phyloP scores from a whole-genome alignment of 1,140 invertebrate genomes.

The Drosophila persimilis region DNA sequence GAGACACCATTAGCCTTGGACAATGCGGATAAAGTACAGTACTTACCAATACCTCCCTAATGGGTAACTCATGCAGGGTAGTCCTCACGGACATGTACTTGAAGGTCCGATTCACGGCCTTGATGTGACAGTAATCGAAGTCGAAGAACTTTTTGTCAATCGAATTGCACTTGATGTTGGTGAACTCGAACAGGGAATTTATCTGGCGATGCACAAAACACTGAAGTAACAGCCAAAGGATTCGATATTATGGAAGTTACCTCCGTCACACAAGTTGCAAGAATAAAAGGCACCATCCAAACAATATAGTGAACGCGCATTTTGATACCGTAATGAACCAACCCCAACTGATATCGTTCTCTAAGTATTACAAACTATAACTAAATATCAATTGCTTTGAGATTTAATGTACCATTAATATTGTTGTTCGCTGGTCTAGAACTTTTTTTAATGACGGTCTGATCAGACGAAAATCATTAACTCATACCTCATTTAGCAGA shows the following conservation, averaged over 20 bases:
- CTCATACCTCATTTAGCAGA: neutral
- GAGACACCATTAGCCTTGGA: no score
- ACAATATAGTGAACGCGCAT: neutral
- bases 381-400: neutral
- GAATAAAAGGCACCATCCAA: no score
- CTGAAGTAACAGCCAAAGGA: no score
- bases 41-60: neutral
- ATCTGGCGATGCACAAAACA: constrained; percentile 2
- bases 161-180: constrained; percentile 21
- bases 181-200: constrained; percentile 13
- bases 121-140: constrained; percentile 31
- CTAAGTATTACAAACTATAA: no score
- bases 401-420: no score
- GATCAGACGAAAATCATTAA: no score
- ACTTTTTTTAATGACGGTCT: neutral
- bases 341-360: neutral
- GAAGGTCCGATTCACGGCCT: constrained; percentile 25
- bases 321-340: neutral
- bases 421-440: neutral
- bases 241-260: no score
- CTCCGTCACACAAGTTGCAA: no score
- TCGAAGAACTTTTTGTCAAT: neutral
- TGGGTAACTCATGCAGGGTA: neutral
- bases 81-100: constrained; percentile 32
- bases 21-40: no score